phyloP scores from a whole-genome alignment of 1,140 invertebrate species.

The Dendrolimus punctatus region DNA sequence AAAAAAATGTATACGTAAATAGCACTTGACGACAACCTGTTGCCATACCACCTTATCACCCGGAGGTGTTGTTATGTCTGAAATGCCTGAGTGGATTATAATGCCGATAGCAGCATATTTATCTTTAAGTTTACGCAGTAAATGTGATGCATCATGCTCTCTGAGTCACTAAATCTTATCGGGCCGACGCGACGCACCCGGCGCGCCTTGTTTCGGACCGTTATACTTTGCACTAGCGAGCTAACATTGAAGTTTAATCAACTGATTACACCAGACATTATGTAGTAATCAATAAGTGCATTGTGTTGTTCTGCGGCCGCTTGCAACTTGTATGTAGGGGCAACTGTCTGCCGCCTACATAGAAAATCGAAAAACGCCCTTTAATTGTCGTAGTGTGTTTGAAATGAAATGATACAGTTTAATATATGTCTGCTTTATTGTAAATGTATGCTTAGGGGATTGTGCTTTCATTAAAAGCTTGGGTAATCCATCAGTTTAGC shows the following conservation, averaged over 20 bases:
- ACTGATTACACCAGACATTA: constrained; percentile 17
- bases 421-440: too few relatives aligned
- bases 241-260: constrained; percentile 18
- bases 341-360: too few relatives aligned
- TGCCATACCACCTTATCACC: constrained; percentile 16
- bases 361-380: too few relatives aligned
- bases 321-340: not conserved
- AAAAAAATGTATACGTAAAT: constrained; percentile 14
- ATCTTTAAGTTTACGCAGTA: constrained; percentile 5
- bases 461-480: too few relatives aligned
- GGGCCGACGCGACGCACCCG: not conserved
- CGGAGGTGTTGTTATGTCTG: constrained; percentile 11
- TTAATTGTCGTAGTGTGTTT: too few relatives aligned
- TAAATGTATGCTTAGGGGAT: too few relatives aligned
- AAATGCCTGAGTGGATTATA: constrained; percentile 18
- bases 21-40: constrained; percentile 21
- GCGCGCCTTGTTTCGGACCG: not conserved
- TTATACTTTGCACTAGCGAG: not conserved
- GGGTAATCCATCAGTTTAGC: too few relatives aligned
- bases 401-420: too few relatives aligned
- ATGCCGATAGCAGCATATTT: constrained; percentile 9
- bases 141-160: constrained; percentile 1
- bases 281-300: constrained; percentile 15
- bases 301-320: not conserved
- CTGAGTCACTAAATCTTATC: constrained; percentile 18